Evolutionary conservation across 2,888 invertebrate genomes (phyloP).

Genomic region (Meloe dianella): DNA sequence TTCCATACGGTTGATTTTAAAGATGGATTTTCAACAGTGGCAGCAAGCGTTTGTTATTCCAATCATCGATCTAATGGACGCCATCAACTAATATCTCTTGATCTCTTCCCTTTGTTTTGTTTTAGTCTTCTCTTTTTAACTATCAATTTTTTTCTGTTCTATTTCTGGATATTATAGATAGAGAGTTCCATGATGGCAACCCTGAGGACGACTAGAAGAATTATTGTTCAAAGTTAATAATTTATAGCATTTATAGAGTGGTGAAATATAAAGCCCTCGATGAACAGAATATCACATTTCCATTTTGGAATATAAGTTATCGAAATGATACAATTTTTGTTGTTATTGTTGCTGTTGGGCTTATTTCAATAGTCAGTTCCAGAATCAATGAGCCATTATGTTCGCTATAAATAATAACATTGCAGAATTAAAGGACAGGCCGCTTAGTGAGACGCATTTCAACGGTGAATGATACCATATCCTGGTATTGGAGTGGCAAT

Average conservation of each 20-base stretch:
- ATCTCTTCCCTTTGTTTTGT: background rate
- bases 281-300: slow-evolving; percentile 47
- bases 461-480: slow-evolving; percentile 13
- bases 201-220: slow-evolving; percentile 42
- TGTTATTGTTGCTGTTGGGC: slow-evolving; percentile 47
- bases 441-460: slow-evolving; percentile 9
- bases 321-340: slow-evolving; percentile 33
- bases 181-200: background rate
- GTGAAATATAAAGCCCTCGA: slow-evolving; percentile 47
- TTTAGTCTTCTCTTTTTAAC: background rate
- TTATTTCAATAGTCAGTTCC: slow-evolving; percentile 55
- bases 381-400: slow-evolving; percentile 58
- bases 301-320: slow-evolving; percentile 45
- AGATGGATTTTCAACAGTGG: background rate
- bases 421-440: slow-evolving; percentile 14
- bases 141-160: slow-evolving; percentile 5
- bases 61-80: slow-evolving; percentile 5
- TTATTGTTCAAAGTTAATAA: slow-evolving; percentile 52
- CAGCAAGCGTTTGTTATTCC: background rate
- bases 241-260: slow-evolving; percentile 46
- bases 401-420: slow-evolving; percentile 55
- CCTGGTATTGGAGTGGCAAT: slow-evolving; percentile 11
- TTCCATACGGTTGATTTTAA: slow-evolving; percentile 27
- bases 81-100: background rate
- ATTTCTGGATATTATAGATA: no score